phyloP scores from a whole-genome alignment of 2,797 vertebrate species.

The Myotis planiceps region DNA sequence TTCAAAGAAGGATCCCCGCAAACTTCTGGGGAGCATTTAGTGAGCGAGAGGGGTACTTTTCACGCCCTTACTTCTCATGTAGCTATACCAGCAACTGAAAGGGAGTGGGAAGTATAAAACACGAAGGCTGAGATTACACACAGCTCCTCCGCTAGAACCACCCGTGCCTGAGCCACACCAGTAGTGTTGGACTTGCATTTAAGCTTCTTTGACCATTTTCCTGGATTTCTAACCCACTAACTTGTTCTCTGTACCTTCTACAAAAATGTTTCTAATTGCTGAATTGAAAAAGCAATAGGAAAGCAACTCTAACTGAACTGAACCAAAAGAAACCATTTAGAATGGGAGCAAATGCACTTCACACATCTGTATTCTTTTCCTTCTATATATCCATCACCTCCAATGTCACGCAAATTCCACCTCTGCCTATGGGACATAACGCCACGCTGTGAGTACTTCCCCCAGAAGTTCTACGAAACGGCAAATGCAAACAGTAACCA shows the following conservation, averaged over 20 bases:
- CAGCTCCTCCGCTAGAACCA: accelerated
- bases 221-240: background rate
- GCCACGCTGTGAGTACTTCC: background rate
- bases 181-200: background rate
- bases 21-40: background rate
- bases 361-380: background rate
- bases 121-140: background rate
- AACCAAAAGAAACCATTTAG: background rate
- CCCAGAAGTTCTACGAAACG: background rate
- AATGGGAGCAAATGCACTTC: background rate
- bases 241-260: background rate
- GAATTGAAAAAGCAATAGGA: background rate
- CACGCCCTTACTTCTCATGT: accelerated
- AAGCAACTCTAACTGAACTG: background rate
- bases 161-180: background rate
- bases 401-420: background rate
- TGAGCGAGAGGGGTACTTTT: background rate
- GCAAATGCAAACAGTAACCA: background rate
- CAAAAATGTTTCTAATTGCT: background rate
- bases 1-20: background rate
- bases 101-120: background rate
- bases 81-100: accelerated
- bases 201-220: background rate
- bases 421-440: background rate
- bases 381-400: background rate